Evolutionary conservation across 2,888 invertebrate species (phyloP), one percentile per base, ranked within the genome.

Genomic region (Tupiocoris notatus): DNA sequence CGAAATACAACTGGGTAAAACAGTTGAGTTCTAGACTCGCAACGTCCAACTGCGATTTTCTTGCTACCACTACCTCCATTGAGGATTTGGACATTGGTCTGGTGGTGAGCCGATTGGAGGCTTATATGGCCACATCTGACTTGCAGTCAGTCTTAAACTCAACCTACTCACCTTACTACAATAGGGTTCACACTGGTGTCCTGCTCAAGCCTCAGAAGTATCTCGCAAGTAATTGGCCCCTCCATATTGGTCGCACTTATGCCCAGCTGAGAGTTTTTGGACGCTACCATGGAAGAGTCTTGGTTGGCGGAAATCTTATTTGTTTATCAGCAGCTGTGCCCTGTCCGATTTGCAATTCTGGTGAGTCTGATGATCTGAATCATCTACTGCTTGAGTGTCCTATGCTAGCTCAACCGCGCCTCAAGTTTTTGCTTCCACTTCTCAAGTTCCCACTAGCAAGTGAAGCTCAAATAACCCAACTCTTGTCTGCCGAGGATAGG

Each of bases 1-100:
- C 58, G 7, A 58, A n/a, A 16, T 58, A 21, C 59, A 68, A 68
- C 68, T 68, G 68, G 58, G n/a, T 68, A 17, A 2, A 18, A n/a
- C 68, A 68, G 58, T 21, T 68, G 1, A 7, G 59, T 2, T 20
- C 6, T 24, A 57, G 23, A 22, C 2, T 68, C 58, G 16, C 18
- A 1, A 21, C 67, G 7, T 67, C 54, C 2, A 20, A 25, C n/a
- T 16, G 16, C n/a, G 20, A 18, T 39, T 39, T 39, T 12, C 3
- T 39, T 12, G 12, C 6, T 12, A 12, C 6, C 3, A 12, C 12
- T 39, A 12, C 12, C 39, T 12, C 39, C 12, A 12, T 3, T 7
- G 39, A 7, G 39, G 12, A 39, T 12, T 12, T 39, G 12, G 39
- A 39, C 39, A 39, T 39, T 39, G 39, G 6, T 7, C 3, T 39